Evolutionary conservation across 2,113 vertebrate species (phyloP), one percentile per base, ranked within the genome.

Genomic region (Odocoileus hemionus): DNA sequence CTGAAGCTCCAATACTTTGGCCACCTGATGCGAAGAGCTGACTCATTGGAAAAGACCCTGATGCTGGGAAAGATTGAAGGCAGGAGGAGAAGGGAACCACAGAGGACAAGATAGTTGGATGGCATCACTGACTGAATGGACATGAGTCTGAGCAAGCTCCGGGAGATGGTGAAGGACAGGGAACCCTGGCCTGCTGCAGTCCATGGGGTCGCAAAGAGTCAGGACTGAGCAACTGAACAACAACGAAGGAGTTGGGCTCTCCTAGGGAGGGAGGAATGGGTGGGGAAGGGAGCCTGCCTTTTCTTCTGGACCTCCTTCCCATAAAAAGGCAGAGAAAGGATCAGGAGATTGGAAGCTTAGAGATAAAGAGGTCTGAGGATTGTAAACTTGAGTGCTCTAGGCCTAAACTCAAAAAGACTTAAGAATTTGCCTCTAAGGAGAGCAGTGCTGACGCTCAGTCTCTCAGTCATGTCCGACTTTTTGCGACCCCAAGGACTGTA

Each of bases 361-460:
- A 52, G 54, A 47, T 52, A 33, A 28, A 89, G 74, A 50, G 12
- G 10, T 52, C 9, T 76, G 89, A 61, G 83, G 30, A 33, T 39
- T 50, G 45, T 25, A 94, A 45, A 26, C 39, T 61, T 64, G 21
- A 74, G 50, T 43, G 67, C 8, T 39, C 45, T 2, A 30, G 45
- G 15, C 67, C 60, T 92, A 70, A 54, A 54, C 26, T 92, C 21
- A 78, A 89, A 70, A 12, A 50, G 64, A 74, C 19, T 88, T 61
- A 95, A 91, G 39, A 88, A 90, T 76, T 61, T 16, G 74, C 45
- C 54, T 91, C 74, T 43, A 87, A 87, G 47, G 19, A n/a, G 39
- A 43, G 39, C 70, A 26, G 70, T 76, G 23, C 70, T 43, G 23
- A 43, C 13, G 1, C 70, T 76, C 70, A 39, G 36, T 74, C 1